Evolutionary conservation across 2,888 invertebrate species (phyloP), one percentile per base, ranked within the genome.

Genomic region (Myopa tessellatipennis): DNA sequence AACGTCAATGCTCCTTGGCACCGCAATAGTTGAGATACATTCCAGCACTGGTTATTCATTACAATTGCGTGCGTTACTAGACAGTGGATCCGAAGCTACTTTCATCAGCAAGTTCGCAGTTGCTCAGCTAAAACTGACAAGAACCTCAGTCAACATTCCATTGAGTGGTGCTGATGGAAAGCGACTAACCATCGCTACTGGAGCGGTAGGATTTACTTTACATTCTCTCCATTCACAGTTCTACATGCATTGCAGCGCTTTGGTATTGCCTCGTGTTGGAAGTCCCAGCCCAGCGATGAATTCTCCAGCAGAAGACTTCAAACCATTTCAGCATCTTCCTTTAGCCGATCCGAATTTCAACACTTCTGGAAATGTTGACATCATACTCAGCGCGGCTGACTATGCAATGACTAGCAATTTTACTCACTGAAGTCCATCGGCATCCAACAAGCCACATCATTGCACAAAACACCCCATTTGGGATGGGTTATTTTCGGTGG

Each of bases 41-140:
- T 26, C 26, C 26, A 26, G 26, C 26, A 26, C 26, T 26, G 26
- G 26, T 26, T 2, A 26, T 26, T 26, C 26, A 26, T 26, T 26
- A 26, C 1, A 26, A 26, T 26, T 26, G 26, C 26, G 26, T 26
- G 26, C 26, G 1, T 26, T 26, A 26, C 26, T 26, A 26, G 14
- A 77, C 73, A 50, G 60, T 72, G 10, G 74, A 74, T 16, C 34
- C 36, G 69, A 77, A 69, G 77, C 69, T 5, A 50, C 50, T 38
- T 78, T 70, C 38, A 18, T 70, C 2, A 58, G 58, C n/a, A 5
- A 58, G n/a, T 58, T 58, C 18, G 12, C 58, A n/a, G 58, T n/a
- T 12, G 14, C n/a, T 6, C 58, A 58, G 18, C 58, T 58, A 6
- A 58, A 58, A 4, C 18, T 58, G 18, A 1, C 6, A 0, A 58